phyloP scores from a whole-genome alignment of 1,140 invertebrate species.

The Meloidogyne floridensis region DNA sequence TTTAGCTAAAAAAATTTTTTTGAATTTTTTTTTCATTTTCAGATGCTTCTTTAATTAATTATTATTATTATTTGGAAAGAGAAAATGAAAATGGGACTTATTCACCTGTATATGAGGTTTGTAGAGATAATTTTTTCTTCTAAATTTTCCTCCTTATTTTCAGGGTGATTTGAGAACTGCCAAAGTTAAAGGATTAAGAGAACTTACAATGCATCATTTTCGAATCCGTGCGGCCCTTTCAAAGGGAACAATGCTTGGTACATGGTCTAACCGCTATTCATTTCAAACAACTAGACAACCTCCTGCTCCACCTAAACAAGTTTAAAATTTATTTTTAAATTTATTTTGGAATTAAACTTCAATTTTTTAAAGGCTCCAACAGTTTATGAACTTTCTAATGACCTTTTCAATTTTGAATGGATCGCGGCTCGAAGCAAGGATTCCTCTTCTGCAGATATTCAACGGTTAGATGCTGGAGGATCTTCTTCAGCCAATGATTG shows the following conservation, averaged over 20 bases:
- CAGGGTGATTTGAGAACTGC: conserved; percentile 49
- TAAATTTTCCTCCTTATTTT: neutral
- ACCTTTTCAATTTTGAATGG: conserved; percentile 60
- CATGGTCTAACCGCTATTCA: conserved; percentile 25
- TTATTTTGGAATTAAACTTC: conserved; percentile 33
- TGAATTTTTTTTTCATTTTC: neutral
- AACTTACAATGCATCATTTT: conserved; percentile 52
- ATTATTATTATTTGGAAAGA: conserved; percentile 57
- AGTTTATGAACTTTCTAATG: conserved; percentile 42
- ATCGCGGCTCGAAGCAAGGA: conserved; percentile 30
- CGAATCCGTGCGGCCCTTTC: conserved; percentile 53
- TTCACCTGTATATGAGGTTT: conserved; percentile 56
- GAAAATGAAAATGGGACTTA: conserved; percentile 61
- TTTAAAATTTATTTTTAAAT: conserved; percentile 28
- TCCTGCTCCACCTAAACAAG: conserved; percentile 47
- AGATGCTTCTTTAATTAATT: neutral
- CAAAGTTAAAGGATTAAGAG: conserved; percentile 53
- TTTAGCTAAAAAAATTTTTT: neutral
- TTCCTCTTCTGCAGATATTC: neutral
- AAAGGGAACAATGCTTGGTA: conserved; percentile 27
- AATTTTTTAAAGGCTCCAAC: conserved; percentile 42
- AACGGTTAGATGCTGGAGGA: conserved; percentile 14
- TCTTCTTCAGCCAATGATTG: neutral
- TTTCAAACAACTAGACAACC: conserved; percentile 42
- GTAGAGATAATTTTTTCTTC: no score